phyloP scores from a whole-genome alignment of 2,113 vertebrate species.

The Brachypodius melanocephalos region DNA sequence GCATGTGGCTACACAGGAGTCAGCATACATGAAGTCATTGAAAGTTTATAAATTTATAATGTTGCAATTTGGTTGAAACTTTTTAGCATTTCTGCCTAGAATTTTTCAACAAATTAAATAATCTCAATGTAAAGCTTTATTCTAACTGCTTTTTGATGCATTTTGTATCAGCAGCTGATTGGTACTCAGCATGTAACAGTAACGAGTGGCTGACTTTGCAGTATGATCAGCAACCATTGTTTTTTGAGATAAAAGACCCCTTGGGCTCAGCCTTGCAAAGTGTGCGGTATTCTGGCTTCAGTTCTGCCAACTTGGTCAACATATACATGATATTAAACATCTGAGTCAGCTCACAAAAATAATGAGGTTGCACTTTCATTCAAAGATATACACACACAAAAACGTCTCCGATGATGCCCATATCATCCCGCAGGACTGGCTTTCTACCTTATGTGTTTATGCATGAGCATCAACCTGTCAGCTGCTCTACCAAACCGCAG shows the following conservation, averaged over 20 bases:
- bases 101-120: neutral
- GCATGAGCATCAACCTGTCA: neutral
- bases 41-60: neutral
- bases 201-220: neutral
- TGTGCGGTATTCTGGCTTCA: neutral
- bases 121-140: neutral
- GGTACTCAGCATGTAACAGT: neutral
- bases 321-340: neutral
- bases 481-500: neutral
- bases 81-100: neutral
- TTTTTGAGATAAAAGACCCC: neutral
- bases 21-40: neutral
- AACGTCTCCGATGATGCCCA: neutral
- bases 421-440: neutral
- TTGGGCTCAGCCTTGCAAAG: neutral
- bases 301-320: neutral
- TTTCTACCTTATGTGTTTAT: neutral
- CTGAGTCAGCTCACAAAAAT: neutral
- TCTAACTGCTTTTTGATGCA: neutral
- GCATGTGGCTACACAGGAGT: neutral
- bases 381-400: neutral
- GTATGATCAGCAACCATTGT: neutral
- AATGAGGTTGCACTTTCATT: neutral
- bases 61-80: neutral
- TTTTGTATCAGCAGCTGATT: neutral